phyloP scores from a whole-genome alignment of 2,113 vertebrate genomes.

The Tragelaphus scriptus region DNA sequence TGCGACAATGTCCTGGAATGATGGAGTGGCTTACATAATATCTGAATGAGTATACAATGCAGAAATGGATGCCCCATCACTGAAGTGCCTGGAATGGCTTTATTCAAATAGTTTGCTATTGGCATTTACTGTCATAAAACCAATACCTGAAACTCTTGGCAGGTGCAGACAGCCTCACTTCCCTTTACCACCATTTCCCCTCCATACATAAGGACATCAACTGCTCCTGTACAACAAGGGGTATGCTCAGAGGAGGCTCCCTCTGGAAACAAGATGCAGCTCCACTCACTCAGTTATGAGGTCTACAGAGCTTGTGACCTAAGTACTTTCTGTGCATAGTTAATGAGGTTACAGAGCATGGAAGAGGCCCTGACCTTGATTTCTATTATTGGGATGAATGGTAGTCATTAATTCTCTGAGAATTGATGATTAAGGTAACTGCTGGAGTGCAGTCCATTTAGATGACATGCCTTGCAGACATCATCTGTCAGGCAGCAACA shows the following conservation, averaged over 20 bases:
- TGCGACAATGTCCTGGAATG: neutral
- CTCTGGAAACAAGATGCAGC: slow-evolving; percentile 27
- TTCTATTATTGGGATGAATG: slow-evolving; percentile 56
- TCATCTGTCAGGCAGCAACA: slow-evolving; percentile 20
- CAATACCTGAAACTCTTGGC: slow-evolving; percentile 1
- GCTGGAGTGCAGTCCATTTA: slow-evolving; percentile 19
- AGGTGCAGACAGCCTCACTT: neutral
- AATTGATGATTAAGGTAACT: slow-evolving; percentile 59
- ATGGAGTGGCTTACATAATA: neutral
- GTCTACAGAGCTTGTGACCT: slow-evolving; percentile 31
- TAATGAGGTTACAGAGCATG: slow-evolving; percentile 50
- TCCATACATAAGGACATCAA: neutral
- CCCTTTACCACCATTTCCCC: neutral
- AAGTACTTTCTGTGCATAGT: slow-evolving; percentile 37
- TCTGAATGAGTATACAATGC: neutral
- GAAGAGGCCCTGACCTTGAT: slow-evolving; percentile 53
- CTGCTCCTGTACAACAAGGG: neutral
- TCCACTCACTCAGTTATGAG: slow-evolving; percentile 31
- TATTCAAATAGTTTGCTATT: neutral
- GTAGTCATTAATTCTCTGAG: slow-evolving; percentile 60
- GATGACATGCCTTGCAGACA: neutral
- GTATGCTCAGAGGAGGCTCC: neutral
- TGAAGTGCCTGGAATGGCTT: neutral
- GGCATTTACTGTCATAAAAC: neutral
- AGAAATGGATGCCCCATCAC: neutral